A percentile compares a stretch with the other conserved stretches of the same genome.
Conservation (phyloP, 2,888 invertebrate species). For the Fissipunctia ypsillon region DNA sequence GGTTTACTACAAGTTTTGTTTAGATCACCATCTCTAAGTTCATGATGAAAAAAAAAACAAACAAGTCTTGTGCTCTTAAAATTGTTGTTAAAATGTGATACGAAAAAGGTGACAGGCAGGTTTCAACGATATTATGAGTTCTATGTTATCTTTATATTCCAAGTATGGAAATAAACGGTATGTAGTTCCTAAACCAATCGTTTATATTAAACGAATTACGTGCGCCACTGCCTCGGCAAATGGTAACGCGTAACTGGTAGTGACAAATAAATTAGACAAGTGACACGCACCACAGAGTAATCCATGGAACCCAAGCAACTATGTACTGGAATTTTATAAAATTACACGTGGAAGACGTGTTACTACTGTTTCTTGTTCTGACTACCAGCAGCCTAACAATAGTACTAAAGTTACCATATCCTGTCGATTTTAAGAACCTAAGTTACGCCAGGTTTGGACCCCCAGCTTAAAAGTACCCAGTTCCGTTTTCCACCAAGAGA, state of each 20-base stretch:
- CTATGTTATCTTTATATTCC: neutral
- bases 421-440: neutral
- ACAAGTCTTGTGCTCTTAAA: neutral
- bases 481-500: neutral
- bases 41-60: neutral
- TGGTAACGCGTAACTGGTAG: slow-evolving; percentile 25
- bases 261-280: slow-evolving; percentile 35
- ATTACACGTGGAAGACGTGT: too few relatives aligned
- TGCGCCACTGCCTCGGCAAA: slow-evolving; percentile 21
- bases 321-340: too few relatives aligned
- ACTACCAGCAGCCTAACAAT: neutral
- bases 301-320: too few relatives aligned
- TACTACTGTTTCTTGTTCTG: neutral
- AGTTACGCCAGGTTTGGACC: neutral
- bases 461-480: too few relatives aligned
- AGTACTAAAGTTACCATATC: neutral
- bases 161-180: slow-evolving; percentile 24
- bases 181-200: slow-evolving; percentile 4
- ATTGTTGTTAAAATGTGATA: neutral
- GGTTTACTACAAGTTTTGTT: too few relatives aligned
- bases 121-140: neutral
- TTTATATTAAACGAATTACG: slow-evolving; percentile 32
- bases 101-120: too few relatives aligned
- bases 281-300: neutral
- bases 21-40: too few relatives aligned